Conservation (phyloP, 2,797 vertebrate species). For the Sternotherus odoratus region DNA sequence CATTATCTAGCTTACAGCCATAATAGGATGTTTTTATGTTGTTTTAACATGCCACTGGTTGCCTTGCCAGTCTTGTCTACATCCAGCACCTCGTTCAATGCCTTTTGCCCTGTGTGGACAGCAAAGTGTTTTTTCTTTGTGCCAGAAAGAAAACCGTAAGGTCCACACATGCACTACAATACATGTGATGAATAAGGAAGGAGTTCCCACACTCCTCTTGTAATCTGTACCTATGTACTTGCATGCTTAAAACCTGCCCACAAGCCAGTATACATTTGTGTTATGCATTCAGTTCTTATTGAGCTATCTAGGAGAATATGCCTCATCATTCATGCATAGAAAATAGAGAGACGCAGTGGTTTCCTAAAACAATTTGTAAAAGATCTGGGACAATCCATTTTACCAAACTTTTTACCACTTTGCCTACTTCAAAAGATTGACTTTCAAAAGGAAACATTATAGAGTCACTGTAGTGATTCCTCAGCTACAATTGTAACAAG, state of each 20-base stretch:
- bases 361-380: slow-evolving; percentile 49
- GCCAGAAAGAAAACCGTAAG: slow-evolving; percentile 45
- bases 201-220: slow-evolving; percentile 22
- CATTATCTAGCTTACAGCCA: not conserved
- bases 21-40: not conserved
- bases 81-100: slow-evolving; percentile 16
- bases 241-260: slow-evolving; percentile 24
- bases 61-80: slow-evolving; percentile 41
- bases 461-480: slow-evolving; percentile 42
- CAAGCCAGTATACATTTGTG: slow-evolving; percentile 36
- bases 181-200: slow-evolving; percentile 33
- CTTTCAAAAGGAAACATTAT: slow-evolving; percentile 60
- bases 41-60: slow-evolving; percentile 39
- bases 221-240: slow-evolving; percentile 32
- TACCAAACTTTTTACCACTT: slow-evolving; percentile 37
- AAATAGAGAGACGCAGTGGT: not conserved
- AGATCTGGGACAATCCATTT: slow-evolving; percentile 17
- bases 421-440: slow-evolving; percentile 44
- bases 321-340: not conserved
- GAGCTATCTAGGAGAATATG: slow-evolving; percentile 24
- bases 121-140: slow-evolving; percentile 41
- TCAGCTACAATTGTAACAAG: not conserved
- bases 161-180: not conserved
- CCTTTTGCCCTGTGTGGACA: slow-evolving; percentile 34
- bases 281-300: slow-evolving; percentile 12